These are phyloP conservation scores for Malthinus seriepunctatus DNA, from an alignment of 2,888 invertebrate genomes.

Conservation along the genomic window DNA sequence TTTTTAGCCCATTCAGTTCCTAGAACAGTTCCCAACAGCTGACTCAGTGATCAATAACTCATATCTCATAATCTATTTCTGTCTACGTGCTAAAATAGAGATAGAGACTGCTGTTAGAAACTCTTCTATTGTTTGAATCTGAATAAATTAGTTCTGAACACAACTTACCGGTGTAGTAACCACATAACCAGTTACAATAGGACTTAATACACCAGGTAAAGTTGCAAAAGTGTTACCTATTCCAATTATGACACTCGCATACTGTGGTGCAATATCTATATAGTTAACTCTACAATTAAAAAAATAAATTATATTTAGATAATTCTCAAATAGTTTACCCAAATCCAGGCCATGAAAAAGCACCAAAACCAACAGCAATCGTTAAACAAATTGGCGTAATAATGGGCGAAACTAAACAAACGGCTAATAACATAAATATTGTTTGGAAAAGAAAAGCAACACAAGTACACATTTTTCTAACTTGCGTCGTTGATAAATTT, in stretches of 20 bases:
- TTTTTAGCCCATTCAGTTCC: no score
- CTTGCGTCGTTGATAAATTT: constrained; percentile 73
- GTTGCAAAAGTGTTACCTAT: constrained; percentile 90
- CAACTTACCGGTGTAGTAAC: constrained; percentile 66
- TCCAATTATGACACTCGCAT: constrained; percentile 90
- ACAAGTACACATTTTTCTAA: constrained; percentile 69
- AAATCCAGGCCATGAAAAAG: constrained; percentile 92
- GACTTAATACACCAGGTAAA: constrained; percentile 87
- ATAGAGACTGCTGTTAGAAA: no score
- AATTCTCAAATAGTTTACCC: constrained; percentile 57
- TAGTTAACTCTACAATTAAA: constrained; percentile 75
- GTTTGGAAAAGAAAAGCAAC: constrained; percentile 77
- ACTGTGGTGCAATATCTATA: constrained; percentile 88
- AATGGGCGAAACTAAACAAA: constrained; percentile 70
- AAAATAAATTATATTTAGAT: no score
- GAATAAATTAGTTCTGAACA: no score
- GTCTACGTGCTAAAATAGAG: no score
- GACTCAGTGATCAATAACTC: no score
- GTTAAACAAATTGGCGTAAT: constrained; percentile 80
- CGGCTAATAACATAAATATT: constrained; percentile 82
- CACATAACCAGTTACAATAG: constrained; percentile 77
- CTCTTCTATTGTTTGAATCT: no score
- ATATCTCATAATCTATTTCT: no score
- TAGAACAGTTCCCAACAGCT: no score
- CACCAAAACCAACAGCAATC: constrained; percentile 86